Percentiles rank a stretch among this genome's conserved stretches.
Conservation (phyloP, 2,113 vertebrate species). For the Trochalopteron elliotii region DNA sequence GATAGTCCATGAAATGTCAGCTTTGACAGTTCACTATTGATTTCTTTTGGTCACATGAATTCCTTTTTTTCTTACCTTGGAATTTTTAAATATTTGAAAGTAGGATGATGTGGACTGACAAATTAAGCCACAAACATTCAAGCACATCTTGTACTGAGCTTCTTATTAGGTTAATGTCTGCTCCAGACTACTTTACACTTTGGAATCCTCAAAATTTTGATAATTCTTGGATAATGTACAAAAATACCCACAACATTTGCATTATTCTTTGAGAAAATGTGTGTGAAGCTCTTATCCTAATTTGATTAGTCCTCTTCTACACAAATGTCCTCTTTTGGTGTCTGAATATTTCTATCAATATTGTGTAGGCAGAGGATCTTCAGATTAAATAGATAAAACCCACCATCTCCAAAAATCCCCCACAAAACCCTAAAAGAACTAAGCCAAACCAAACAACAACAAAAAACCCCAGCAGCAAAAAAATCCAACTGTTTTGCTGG, state of each 20-base stretch:
- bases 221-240: not conserved
- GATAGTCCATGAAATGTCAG: not conserved
- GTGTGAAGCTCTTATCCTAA: not conserved
- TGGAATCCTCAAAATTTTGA: not conserved
- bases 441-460: not conserved
- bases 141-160: not conserved
- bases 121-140: not conserved
- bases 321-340: not conserved
- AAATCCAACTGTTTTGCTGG: not conserved
- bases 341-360: not conserved
- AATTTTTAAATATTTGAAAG: not conserved
- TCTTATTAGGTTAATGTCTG: not conserved
- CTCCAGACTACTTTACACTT: not conserved
- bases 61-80: not conserved
- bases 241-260: rapidly evolving
- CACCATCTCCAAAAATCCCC: rapidly evolving
- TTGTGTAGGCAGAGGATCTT: not conserved
- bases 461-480: not conserved
- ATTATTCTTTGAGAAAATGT: not conserved
- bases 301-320: not conserved
- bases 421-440: not conserved
- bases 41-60: not conserved
- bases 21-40: not conserved
- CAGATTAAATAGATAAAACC: not conserved
- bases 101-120: not conserved